Evolutionary conservation across 1,140 invertebrate genomes (phyloP), one percentile per base, ranked within the genome.

Genomic region (Hyposmocoma kahamanoa): DNA sequence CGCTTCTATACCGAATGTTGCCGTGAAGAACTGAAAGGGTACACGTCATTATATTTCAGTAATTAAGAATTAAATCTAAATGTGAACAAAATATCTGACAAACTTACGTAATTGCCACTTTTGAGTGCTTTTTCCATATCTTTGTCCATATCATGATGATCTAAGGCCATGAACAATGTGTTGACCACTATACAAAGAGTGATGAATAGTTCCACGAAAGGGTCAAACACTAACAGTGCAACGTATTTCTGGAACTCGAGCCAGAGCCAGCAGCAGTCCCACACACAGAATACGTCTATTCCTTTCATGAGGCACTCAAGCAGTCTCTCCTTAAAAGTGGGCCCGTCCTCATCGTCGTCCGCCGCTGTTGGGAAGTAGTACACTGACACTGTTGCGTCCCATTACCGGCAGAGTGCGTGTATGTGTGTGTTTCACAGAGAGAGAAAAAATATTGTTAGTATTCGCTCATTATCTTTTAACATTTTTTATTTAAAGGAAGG

Each of bases 131-230:
- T 90, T 42, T 95, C 93, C 90, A 97, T 92, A 70, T 94, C 91
- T 70, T 90, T 91, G 74, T 96, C 91, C 96, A 98, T 98, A 52
- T 96, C 93, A 84, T 98, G 94, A 76, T 98, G 96, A 87, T 99
- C 97, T 78, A 98, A 88, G 9, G 97, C 97, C 97, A 99, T 99
- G 87, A 99, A 99, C 47, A 97, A 88, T 0, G 98, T 99, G 78
- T 99, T 99, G 56, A 98, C 95, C 43, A 98, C 95, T 86, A 99
- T 99, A 87, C 97, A 99, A 30, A 99, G 89, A 5, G 97, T 99
- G 78, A 99, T 99, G 87, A 99, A 98, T 53, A 99, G 89, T 83
- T 99, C 98, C 56, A 98, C 96, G 77, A 99, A 99, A 4, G 97
- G 96, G 90, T 99, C 97, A 86, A 98, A 97, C 45, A 99, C 97